Percentiles rank a stretch among this genome's conserved stretches.
phyloP scores from a whole-genome alignment of 2,797 vertebrate species.

The Arnoldichthys spilopterus region DNA sequence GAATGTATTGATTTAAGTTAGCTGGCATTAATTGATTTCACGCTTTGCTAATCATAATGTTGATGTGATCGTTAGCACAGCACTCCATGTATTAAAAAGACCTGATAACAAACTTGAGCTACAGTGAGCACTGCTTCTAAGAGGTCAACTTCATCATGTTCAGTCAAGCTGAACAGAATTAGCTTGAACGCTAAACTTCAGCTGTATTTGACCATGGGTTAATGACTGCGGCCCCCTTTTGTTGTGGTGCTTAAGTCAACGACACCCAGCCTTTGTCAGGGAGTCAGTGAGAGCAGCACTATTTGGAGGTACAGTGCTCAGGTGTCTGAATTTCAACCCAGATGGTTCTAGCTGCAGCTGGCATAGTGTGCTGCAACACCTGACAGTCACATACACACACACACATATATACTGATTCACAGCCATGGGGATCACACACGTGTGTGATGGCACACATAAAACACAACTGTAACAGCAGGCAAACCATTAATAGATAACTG shows the following conservation, averaged over 20 bases:
- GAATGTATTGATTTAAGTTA: conserved; percentile 74
- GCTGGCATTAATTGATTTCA: conserved; percentile 76
- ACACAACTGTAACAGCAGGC: conserved; percentile 56
- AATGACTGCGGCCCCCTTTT: conserved; percentile 74
- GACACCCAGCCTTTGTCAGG: conserved; percentile 72
- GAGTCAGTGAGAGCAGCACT: conserved; percentile 67
- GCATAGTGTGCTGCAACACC: conserved; percentile 75
- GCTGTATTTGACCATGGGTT: conserved; percentile 70
- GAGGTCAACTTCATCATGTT: conserved; percentile 2
- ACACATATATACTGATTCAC: conserved; percentile 59
- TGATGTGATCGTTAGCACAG: conserved; percentile 64
- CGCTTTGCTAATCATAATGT: conserved; percentile 79
- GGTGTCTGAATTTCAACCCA: conserved; percentile 74
- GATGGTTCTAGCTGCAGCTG: conserved; percentile 81
- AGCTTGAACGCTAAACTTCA: conserved; percentile 13
- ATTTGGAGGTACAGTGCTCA: conserved; percentile 76
- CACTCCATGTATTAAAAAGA: conserved; percentile 54
- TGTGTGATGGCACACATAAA: conserved; percentile 63
- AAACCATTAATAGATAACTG: conserved; percentile 46
- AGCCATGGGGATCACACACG: conserved; percentile 26
- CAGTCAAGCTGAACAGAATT: conserved; percentile 57
- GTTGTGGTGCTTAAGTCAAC: conserved; percentile 71
- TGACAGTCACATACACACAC: conserved; percentile 68
- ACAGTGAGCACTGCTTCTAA: background rate
- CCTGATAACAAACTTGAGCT: conserved; percentile 26